Base-by-base conservation (phyloP, 2,113 vertebrate species). In the Climacteris rufus region DNA sequence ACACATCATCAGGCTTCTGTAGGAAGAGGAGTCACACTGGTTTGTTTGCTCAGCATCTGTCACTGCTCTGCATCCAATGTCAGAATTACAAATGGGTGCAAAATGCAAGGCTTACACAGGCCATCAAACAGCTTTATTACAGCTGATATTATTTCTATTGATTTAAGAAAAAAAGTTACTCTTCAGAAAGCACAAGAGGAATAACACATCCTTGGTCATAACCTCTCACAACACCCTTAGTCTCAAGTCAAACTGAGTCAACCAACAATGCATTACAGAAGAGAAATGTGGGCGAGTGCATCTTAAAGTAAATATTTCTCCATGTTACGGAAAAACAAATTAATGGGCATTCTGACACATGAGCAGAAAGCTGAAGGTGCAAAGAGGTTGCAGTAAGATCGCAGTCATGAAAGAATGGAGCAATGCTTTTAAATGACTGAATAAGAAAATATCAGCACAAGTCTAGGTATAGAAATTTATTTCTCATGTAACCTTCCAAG, bases 21-120 rank as follows among this genome's bases (percentile, higher is more conserved):
- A 76, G 85, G 44, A 94, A 82, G 39, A 72, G 63, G 47, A 83
- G 50, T 16, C 2, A 1, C 3, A 1, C 65, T 60, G 53, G 28
- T 60, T 31, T 28, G 44, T 91, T 79, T 85, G 75, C 65, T 94
- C 74, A 79, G 84, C 78, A 91, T 44, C 82, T 87, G 61, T 52
- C 65, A 22, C 69, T 61, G 89, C 63, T 61, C 49, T 5, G 5
- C 31, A 70, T 70, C 33, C 70, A 79, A 44, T 0, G 22, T 56
- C 21, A 52, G 15, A 76, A 72, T 37, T 13, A n/a, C 0, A 5
- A 11, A 19, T 0, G 3, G 37, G 8, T 69, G 78, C 13, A 76
- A 71, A 85, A 82, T 4, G 17, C 53, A 79, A 66, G n/a, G 37
- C 77, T 94, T 65, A 59, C 39, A 27, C 20, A 31, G 49, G 31